Percentiles rank a stretch among this genome's conserved stretches.
Conservation (phyloP, 2,888 invertebrate genomes). For the Oscheius onirici region DNA sequence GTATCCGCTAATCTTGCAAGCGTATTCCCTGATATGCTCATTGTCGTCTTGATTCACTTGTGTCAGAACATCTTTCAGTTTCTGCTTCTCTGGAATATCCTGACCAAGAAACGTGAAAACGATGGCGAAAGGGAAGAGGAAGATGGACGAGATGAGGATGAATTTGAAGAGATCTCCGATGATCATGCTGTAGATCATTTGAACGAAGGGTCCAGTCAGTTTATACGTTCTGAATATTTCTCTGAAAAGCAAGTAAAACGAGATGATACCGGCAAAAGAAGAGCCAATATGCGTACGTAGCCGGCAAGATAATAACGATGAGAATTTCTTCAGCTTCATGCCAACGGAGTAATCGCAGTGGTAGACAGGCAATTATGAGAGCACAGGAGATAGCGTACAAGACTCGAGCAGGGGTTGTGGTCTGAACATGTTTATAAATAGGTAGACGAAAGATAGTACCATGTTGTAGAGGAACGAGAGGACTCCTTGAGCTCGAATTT, state of each 20-base stretch:
- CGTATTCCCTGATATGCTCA: not conserved
- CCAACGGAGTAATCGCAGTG: slow-evolving; percentile 49
- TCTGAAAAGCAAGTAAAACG: not conserved
- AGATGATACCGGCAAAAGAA: slow-evolving; percentile 93
- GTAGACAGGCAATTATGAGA: slow-evolving; percentile 76
- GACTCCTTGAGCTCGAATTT: slow-evolving; percentile 91
- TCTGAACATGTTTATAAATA: slow-evolving; percentile 76
- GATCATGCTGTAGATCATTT: slow-evolving; percentile 99
- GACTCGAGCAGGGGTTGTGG: slow-evolving; percentile 91
- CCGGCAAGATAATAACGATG: slow-evolving; percentile 89
- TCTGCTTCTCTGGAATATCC: slow-evolving; percentile 74
- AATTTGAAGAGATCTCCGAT: slow-evolving; percentile 98
- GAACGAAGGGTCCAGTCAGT: slow-evolving; percentile 96
- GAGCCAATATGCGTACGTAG: slow-evolving; percentile 95
- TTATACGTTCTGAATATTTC: slow-evolving; percentile 56
- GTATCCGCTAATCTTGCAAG: slow-evolving; percentile 64
- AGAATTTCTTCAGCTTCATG: slow-evolving; percentile 87
- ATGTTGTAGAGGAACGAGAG: slow-evolving; percentile 89
- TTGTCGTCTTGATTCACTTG: not conserved
- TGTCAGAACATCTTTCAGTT: slow-evolving; percentile 46
- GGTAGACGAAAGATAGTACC: slow-evolving; percentile 76
- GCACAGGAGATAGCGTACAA: slow-evolving; percentile 91
- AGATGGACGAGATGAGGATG: slow-evolving; percentile 93
- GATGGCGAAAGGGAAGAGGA: slow-evolving; percentile 93
- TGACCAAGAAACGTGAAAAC: slow-evolving; percentile 86